Base-by-base conservation (phyloP, 1,140 invertebrate genomes). In the Drosophila punjabiensis region DNA sequence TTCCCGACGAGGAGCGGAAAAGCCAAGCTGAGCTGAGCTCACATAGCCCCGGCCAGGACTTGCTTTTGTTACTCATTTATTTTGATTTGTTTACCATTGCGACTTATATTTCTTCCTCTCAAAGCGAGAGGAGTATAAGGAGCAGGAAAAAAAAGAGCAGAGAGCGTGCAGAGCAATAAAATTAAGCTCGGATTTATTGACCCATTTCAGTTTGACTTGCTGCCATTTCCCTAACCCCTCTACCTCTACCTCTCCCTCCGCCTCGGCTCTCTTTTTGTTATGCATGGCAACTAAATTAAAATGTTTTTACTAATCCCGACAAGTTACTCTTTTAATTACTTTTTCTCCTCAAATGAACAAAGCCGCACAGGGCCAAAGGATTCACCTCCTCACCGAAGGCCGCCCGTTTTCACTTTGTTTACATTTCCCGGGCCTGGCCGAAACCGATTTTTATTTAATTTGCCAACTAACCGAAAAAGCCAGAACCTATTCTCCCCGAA, bases 1-100 rank as follows among this genome's bases (percentile, higher is more conserved):
- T 28, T 4, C 47, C 4, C 14, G 14, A 39, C 47, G 24, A 33
- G 30, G 8, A 30, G 66, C 20, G 33, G 30, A 28, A 18, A 41
- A 24, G 39, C 35, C 33, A 59, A 65, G 41, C 45, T 39, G 33
- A 47, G 58, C 65, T 79, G 33, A 47, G 58, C 65, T 79, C 68
- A 48, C 68, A 71, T 69, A 24, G 63, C 64, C 45, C 63, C 20
- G 59, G 39, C 41, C 55, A 64, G 61, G 70, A 61, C 76, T 62
- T 74, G 86, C 79, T 77, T 90, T 90, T 90, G 86, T 86, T 90
- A 90, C 86, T 90, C 86, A 90, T 90, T 90, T 90, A 90, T 90
- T 90, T 90, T 90, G 86, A 90, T 90, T 90, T 90, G 86, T 90
- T 90, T 90, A 90, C 86, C 76, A 90, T 90, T 90, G 86, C 86